Conservation (phyloP, 2,888 invertebrate species). For the Cactoblastis cactorum region DNA sequence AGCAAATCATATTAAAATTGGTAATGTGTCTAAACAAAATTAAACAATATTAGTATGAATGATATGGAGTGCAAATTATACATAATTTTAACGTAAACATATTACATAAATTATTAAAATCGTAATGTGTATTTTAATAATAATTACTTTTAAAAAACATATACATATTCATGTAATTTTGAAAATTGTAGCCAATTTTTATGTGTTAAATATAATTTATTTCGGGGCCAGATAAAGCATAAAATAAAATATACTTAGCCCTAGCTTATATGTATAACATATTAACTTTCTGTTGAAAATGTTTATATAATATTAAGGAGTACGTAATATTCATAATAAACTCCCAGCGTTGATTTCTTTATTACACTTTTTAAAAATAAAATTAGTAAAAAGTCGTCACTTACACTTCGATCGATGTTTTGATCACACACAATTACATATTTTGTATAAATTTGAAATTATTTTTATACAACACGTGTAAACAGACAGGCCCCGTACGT, state of each 20-base stretch:
- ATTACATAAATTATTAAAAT: conserved; percentile 38
- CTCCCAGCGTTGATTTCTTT: too few relatives aligned
- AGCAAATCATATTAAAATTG: conserved; percentile 48
- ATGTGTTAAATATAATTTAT: conserved; percentile 1
- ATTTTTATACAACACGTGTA: too few relatives aligned
- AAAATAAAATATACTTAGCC: neutral
- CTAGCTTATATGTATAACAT: too few relatives aligned
- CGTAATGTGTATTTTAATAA: neutral
- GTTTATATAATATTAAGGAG: too few relatives aligned
- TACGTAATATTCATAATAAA: too few relatives aligned
- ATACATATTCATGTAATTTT: conserved; percentile 11
- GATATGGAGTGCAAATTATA: conserved; percentile 70
- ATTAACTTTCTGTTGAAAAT: too few relatives aligned
- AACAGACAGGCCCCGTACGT: too few relatives aligned
- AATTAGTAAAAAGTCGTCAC: too few relatives aligned
- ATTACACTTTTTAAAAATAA: too few relatives aligned
- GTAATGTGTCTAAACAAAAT: conserved; percentile 26
- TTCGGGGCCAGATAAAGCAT: neutral
- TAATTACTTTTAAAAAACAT: neutral
- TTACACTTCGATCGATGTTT: too few relatives aligned
- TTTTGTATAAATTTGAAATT: too few relatives aligned
- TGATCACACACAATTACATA: too few relatives aligned
- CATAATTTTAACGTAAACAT: conserved; percentile 39
- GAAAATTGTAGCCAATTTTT: neutral
- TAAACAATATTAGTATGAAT: conserved; percentile 43